Base-by-base conservation (phyloP, 2,888 invertebrate species). In the Orthosia cruda region DNA sequence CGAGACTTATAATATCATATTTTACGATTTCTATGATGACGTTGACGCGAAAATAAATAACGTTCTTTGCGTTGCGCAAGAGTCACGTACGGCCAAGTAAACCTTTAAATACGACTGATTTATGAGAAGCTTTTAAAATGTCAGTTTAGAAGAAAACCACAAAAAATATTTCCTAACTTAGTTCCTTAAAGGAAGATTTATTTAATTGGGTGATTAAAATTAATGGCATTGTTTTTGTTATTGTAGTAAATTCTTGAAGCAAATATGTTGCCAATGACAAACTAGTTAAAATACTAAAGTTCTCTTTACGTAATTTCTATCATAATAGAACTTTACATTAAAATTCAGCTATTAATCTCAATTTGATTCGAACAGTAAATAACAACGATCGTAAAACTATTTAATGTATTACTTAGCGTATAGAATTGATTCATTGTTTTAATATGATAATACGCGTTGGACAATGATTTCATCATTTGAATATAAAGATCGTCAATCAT, bases 371-470 rank as follows among this genome's bases (percentile, higher is more conserved):
- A 80, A 88, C 70, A 76, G 82, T 87, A 87, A 88, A 88, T 83
- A 87, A 74, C 74, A 77, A 55, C 76, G 76, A 75, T 77, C 81
- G 72, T 87, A 81, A 83, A 86, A 87, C 80, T 75, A 85, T 86
- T 86, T 74, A 85, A 86, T 83, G 77, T 83, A 86, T 85, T 83
- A 86, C 80, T 87, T 81, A 82, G 68, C 75, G 64, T 85, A 80
- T 85, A 75, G 75, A 83, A 80, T 81, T 87, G 88, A 87, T 88
- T 88, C 88, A 87, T 87, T 87, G 83, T 87, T 87, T 81, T 77
- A 83, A 82, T 88, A 87, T 88, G 87, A 85, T 87, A 88, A 87
- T 87, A 77, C 54, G 16, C 16, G 66, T 73, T 73, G 80, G 87
- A 83, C 87, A 87, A 83, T 83, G 75, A 85, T 85, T 83, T 80